Base-by-base conservation (phyloP, 2,113 vertebrate species). In the Neodontobutis hainanensis region DNA sequence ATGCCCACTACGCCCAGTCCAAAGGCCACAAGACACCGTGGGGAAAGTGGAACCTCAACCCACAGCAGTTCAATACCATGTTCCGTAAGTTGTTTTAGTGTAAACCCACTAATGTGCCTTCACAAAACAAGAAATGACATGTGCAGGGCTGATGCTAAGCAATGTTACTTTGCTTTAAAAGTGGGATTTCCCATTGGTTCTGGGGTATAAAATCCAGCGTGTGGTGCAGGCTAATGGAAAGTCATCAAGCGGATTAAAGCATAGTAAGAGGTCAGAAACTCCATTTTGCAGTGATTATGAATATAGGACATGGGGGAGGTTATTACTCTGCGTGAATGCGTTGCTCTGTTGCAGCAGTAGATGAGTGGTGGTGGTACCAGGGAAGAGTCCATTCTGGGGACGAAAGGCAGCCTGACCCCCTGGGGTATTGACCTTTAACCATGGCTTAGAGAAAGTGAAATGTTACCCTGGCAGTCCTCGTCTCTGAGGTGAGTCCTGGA, bases 31-130 rank as follows among this genome's bases (percentile, higher is more conserved):
- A 99, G 90, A 99, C 97, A 0, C 97, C 97, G 0, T 99, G 97
- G 97, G 97, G 97, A 45, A 99, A 99, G 88, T 99, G 97, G 97
- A 99, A 98, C 90, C 94, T 99, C 69, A 99, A 99, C 88, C 97
- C 96, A 0, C 97, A 99, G 77, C 97, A 99, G 88, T 99, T 99
- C 89, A 99, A 99, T 84, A 99, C 97, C 61, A 99, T 99, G 97
- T 99, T 98, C 84, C 97, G 97, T 99, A 92, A 97, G 96, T 97
- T 2, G 0, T 1, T 19, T 43, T 40, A 12, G 14, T 6, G 2
- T 40, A 12, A 36, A 38, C 59, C 47, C 65, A 47, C 68, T 16
- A 15, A 44, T 5, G 19, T 2, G 10, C 50, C 12, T 44, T 38
- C 48, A 11, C 11, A 9, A 40, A 5, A 11, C 9, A 2, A 44